Evolutionary conservation across 2,888 invertebrate species (phyloP).

Genomic region (Himalopsyche kuldschensis): DNA sequence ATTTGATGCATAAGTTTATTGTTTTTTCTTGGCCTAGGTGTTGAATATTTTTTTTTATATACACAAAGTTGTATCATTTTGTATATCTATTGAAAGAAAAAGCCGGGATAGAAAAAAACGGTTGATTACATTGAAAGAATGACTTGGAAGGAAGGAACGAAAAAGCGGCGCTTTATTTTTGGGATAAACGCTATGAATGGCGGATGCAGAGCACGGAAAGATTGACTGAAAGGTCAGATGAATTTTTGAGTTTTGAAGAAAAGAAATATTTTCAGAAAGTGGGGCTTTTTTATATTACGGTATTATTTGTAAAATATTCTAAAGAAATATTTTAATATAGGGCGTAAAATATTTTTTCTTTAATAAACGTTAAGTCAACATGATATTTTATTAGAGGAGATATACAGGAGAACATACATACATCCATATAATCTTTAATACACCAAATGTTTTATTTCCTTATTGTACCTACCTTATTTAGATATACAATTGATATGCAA

Average conservation of each 20-base stretch:
- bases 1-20: not conserved
- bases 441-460: no score
- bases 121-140: conserved; percentile 6
- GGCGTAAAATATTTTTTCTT: no score
- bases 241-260: not conserved
- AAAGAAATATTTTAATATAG: no score
- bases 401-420: no score
- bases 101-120: not conserved
- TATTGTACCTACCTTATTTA: no score
- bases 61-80: not conserved
- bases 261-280: not conserved
- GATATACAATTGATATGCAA: no score
- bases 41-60: not conserved
- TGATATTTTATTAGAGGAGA: no score
- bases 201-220: not conserved
- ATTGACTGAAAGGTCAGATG: not conserved
- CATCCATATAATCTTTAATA: no score
- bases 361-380: no score
- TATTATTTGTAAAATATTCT: no score
- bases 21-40: no score
- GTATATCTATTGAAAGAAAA: not conserved
- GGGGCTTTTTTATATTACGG: no score
- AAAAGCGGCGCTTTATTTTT: not conserved
- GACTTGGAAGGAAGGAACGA: not conserved
- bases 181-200: not conserved